These are phyloP conservation scores for Tretioscincus oriximinensis DNA, from an alignment of 2,113 vertebrate species.

Conservation along the genomic window DNA sequence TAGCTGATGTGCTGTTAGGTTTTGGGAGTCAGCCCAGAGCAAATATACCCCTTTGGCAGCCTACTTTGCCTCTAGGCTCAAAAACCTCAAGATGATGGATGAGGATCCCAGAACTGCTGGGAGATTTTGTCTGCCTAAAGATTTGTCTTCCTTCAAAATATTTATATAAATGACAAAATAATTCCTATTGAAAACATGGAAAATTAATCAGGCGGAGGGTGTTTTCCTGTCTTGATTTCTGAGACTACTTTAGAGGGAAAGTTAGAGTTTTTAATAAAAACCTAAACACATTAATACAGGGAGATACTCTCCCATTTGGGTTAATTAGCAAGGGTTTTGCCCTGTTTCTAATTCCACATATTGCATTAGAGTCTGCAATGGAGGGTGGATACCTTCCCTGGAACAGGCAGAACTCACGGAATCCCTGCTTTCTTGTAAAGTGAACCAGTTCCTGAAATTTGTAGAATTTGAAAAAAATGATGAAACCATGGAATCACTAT, in stretches of 20 bases:
- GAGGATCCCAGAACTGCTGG: conserved; percentile 8
- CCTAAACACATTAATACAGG: neutral
- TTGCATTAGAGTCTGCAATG: too few species aligned
- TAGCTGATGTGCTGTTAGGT: neutral
- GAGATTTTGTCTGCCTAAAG: neutral
- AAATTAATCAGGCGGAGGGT: neutral
- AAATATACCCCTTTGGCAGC: neutral
- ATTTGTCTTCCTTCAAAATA: conserved; percentile 17
- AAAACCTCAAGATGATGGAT: conserved; percentile 15
- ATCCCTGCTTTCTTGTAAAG: too few species aligned
- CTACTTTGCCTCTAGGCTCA: neutral
- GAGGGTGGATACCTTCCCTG: too few species aligned
- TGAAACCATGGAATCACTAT: too few species aligned
- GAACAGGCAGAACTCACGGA: too few species aligned
- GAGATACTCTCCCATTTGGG: neutral
- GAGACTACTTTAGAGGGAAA: neutral
- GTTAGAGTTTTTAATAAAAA: neutral
- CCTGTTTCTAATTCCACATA: neutral
- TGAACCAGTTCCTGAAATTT: too few species aligned
- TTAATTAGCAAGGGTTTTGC: neutral
- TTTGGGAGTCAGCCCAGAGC: conserved; percentile 7
- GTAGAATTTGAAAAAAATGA: too few species aligned
- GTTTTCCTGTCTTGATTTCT: neutral
- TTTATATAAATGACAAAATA: conserved; percentile 21
- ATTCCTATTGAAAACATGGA: conserved; percentile 17